Conservation (phyloP, 92 coral and sea anemone genomes). For the Diadumene lineata region DNA sequence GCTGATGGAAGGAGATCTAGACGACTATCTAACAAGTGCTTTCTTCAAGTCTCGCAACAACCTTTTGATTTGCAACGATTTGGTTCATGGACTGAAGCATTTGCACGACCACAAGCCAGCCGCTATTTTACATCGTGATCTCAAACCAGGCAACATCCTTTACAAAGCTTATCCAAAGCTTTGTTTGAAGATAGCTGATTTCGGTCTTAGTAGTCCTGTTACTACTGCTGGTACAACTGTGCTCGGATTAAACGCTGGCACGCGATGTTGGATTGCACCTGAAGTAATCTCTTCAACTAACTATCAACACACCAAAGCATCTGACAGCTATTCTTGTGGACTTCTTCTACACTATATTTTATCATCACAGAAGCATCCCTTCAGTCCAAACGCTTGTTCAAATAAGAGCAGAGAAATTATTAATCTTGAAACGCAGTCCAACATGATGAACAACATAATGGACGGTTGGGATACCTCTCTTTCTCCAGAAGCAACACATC, state of each 20-base stretch:
- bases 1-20: slow-evolving; percentile 63
- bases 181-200: slow-evolving; percentile 46
- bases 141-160: slow-evolving; percentile 64
- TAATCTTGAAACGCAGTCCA: slow-evolving; percentile 22
- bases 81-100: slow-evolving; percentile 31
- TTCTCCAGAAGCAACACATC: slow-evolving; percentile 36
- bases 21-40: slow-evolving; percentile 32
- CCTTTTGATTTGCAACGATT: neutral
- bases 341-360: slow-evolving; percentile 31
- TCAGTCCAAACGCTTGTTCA: slow-evolving; percentile 9
- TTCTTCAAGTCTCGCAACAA: slow-evolving; percentile 13
- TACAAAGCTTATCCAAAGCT: slow-evolving; percentile 44
- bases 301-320: slow-evolving; percentile 6
- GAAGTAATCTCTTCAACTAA: slow-evolving; percentile 10
- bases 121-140: slow-evolving; percentile 54
- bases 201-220: slow-evolving; percentile 24
- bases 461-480: slow-evolving; percentile 6
- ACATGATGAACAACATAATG: slow-evolving; percentile 16
- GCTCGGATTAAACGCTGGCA: slow-evolving; percentile 21
- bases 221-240: slow-evolving; percentile 10
- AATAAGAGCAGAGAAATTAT: slow-evolving; percentile 4
- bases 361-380: slow-evolving; percentile 25
- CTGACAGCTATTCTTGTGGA: slow-evolving; percentile 42
- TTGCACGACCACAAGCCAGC: slow-evolving; percentile 30
- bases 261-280: slow-evolving; percentile 43